These are phyloP conservation scores for Myotis daubentonii DNA, from an alignment of 2,797 vertebrate species.

Conservation along the genomic window DNA sequence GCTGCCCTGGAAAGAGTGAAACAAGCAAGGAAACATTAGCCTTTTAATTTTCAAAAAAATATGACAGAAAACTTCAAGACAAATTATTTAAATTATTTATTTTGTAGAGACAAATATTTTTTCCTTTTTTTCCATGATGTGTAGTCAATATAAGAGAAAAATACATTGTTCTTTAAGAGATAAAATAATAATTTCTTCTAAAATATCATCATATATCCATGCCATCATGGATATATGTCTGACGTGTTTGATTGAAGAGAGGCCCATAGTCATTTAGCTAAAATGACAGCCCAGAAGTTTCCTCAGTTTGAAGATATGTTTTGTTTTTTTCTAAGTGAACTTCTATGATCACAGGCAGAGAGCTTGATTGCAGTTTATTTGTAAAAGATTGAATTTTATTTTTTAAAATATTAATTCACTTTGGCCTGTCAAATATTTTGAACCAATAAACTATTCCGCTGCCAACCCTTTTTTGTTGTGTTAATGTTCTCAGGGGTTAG, in stretches of 20 bases:
- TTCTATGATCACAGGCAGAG: not conserved
- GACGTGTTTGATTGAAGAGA: slow-evolving; percentile 47
- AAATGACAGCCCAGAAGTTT: slow-evolving; percentile 53
- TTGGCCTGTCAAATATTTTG: not conserved
- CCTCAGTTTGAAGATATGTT: not conserved
- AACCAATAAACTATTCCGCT: not conserved
- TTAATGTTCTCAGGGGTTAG: not conserved
- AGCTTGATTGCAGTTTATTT: not conserved
- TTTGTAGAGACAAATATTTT: not conserved
- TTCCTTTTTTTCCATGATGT: not conserved
- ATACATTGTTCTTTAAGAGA: not conserved
- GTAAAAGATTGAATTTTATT: not conserved
- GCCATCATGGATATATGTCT: slow-evolving; percentile 46
- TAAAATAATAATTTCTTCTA: slow-evolving; percentile 62
- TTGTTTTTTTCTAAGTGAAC: not conserved
- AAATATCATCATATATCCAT: slow-evolving; percentile 34
- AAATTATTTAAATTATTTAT: not conserved
- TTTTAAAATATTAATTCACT: not conserved
- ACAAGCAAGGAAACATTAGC: not conserved
- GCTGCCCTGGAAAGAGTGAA: not conserved
- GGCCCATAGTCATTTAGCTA: slow-evolving; percentile 21
- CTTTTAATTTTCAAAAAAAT: not conserved
- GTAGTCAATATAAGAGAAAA: not conserved
- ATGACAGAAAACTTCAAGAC: not conserved
- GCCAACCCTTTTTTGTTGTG: not conserved